Evolutionary conservation across 2,113 vertebrate species (phyloP).

Genomic region (Sinosuthora webbiana): DNA sequence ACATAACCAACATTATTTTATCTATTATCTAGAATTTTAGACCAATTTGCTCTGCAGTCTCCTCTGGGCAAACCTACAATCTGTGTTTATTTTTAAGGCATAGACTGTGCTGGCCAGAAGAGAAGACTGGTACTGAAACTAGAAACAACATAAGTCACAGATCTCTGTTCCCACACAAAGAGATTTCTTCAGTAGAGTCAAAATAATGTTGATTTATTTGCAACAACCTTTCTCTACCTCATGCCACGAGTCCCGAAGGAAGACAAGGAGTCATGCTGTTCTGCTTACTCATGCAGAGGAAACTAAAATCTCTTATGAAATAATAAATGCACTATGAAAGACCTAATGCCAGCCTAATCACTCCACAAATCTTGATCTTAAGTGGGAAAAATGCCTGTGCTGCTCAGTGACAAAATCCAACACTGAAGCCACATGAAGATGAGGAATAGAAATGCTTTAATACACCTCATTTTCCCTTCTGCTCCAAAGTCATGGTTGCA

Average conservation of each 20-base stretch:
- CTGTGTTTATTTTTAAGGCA: neutral
- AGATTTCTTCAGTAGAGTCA: neutral
- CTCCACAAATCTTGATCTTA: neutral
- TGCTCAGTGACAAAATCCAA: neutral
- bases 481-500: neutral
- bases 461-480: accelerated
- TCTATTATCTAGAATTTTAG: neutral
- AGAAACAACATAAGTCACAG: neutral
- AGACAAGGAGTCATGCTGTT: neutral
- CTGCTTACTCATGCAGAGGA: constrained; percentile 1
- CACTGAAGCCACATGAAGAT: neutral
- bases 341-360: constrained; percentile 12
- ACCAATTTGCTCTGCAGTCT: neutral
- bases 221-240: neutral
- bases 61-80: neutral
- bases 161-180: neutral
- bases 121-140: neutral
- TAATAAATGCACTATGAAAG: neutral
- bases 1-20: neutral
- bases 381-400: neutral
- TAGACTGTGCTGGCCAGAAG: neutral
- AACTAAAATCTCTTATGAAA: constrained; percentile 19
- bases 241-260: neutral
- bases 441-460: neutral
- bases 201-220: neutral